Percentiles rank a stretch among this genome's conserved stretches.
These are phyloP conservation scores for Nomia melanderi DNA, from an alignment of 1,140 invertebrate genomes.

Conservation along the genomic window DNA sequence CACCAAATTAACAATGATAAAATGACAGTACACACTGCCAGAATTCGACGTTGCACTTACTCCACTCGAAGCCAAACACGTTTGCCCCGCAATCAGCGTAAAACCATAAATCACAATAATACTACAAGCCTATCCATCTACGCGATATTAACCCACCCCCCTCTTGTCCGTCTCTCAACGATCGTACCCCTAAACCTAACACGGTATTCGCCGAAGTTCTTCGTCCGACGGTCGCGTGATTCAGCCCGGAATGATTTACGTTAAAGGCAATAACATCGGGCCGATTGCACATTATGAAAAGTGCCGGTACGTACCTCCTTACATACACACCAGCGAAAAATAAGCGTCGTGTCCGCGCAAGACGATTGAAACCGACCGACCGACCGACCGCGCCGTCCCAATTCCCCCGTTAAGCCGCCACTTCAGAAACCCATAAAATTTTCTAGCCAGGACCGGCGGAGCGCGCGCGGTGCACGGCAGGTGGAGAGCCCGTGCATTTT, in stretches of 20 bases:
- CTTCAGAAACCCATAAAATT: conserved; percentile 53
- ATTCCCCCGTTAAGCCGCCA: conserved; percentile 42
- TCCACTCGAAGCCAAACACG: no score
- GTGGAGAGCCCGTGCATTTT: conserved; percentile 52
- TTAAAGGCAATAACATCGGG: neutral
- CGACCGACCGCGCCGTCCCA: neutral
- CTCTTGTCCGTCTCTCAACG: no score
- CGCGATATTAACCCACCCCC: no score
- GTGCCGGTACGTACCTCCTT: neutral
- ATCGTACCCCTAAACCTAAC: no score
- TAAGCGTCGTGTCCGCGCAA: neutral
- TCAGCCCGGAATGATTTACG: neutral
- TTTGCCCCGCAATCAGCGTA: no score
- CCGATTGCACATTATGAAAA: neutral
- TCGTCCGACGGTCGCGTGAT: neutral
- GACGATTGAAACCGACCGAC: no score
- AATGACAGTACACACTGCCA: no score
- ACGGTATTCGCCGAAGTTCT: no score
- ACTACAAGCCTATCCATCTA: no score
- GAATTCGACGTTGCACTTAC: no score
- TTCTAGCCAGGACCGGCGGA: conserved; percentile 2
- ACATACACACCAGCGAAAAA: neutral
- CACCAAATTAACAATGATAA: no score
- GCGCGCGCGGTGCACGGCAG: neutral
- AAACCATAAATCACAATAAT: no score